A percentile compares a stretch with the other conserved stretches of the same genome.
These are phyloP conservation scores for Bolinopsis microptera DNA, from an alignment of 37 sponge, comb jelly and placozoan species.

Conservation along the genomic window DNA sequence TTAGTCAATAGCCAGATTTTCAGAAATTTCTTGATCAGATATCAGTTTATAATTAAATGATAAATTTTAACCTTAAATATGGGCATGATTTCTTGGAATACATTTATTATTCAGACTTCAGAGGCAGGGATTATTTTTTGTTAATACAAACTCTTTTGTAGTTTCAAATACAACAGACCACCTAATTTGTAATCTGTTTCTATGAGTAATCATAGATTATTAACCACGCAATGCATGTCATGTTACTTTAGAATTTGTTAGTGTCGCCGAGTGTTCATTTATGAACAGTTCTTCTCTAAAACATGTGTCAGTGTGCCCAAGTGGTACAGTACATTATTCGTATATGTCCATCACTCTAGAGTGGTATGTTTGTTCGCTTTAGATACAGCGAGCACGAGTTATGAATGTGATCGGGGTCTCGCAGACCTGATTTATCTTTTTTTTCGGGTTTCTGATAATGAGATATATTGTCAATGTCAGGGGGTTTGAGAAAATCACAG, in stretches of 20 bases:
- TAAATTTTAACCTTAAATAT: background rate
- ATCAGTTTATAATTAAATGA: background rate
- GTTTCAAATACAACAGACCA: background rate
- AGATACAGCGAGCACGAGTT: too few relatives aligned
- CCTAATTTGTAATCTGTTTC: background rate
- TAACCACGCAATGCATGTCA: background rate
- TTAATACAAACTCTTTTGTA: background rate
- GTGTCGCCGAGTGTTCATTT: too few relatives aligned
- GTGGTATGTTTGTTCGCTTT: too few relatives aligned
- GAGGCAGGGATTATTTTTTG: background rate
- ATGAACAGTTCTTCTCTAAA: too few relatives aligned
- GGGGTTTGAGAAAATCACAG: too few relatives aligned
- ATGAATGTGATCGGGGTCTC: too few relatives aligned
- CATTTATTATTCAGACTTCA: background rate
- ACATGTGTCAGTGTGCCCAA: too few relatives aligned
- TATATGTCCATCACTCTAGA: too few relatives aligned
- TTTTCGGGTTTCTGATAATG: too few relatives aligned
- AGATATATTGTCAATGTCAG: too few relatives aligned
- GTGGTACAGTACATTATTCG: too few relatives aligned
- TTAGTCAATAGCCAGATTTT: background rate
- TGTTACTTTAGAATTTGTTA: background rate
- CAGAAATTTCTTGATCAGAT: background rate
- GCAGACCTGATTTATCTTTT: too few relatives aligned
- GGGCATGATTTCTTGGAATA: background rate
- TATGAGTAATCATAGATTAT: background rate